Percentiles rank a stretch among this genome's conserved stretches.
Evolutionary conservation across 2,797 vertebrate species (phyloP).

Genomic region (Pteronotus mesoamericanus): DNA sequence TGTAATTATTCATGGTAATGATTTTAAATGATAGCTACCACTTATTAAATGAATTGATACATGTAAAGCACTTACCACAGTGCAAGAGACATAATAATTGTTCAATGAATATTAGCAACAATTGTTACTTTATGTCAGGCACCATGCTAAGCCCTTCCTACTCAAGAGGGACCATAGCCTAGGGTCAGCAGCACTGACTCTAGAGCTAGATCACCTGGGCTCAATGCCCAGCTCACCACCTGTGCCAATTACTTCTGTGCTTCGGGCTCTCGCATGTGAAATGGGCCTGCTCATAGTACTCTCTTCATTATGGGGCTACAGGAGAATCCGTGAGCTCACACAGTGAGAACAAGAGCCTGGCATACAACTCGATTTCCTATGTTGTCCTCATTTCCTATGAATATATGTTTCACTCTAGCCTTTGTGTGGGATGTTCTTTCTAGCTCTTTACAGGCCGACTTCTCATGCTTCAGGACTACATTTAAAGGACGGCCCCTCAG

Average conservation of each 20-base stretch:
- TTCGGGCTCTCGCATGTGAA: neutral
- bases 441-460: accelerated
- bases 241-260: neutral
- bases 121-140: neutral
- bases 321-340: neutral
- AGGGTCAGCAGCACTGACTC: neutral
- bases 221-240: neutral
- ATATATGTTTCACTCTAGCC: neutral
- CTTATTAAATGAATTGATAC: neutral
- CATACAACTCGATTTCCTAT: neutral
- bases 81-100: neutral
- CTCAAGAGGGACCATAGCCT: neutral
- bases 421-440: neutral
- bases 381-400: neutral
- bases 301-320: neutral
- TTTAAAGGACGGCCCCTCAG: neutral
- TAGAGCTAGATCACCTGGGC: neutral
- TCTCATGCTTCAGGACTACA: neutral
- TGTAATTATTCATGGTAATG: too few relatives aligned
- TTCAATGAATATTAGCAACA: neutral
- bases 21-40: neutral
- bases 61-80: neutral
- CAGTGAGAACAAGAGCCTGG: neutral
- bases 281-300: neutral
- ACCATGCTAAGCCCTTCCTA: neutral